Percentiles rank a stretch among this genome's conserved stretches.
phyloP scores from a whole-genome alignment of 2,888 invertebrate genomes.

The Nomada hirtipes region DNA sequence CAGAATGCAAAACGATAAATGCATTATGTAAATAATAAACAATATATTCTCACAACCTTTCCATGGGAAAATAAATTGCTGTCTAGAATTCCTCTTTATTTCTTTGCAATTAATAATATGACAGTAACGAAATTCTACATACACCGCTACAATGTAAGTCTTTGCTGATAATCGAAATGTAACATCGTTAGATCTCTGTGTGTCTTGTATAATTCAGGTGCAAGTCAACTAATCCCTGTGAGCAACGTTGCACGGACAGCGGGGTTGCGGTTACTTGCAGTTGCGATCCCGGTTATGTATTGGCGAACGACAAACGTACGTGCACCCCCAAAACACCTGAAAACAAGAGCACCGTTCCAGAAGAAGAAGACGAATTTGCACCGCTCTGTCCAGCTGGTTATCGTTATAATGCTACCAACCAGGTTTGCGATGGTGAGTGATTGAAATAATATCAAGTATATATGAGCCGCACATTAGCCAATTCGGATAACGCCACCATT shows the following conservation, averaged over 20 bases:
- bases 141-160: neutral
- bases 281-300: constrained; percentile 89
- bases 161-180: neutral
- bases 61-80: no score
- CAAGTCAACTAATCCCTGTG: constrained; percentile 88
- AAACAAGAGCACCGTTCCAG: constrained; percentile 18
- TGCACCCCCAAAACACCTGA: constrained; percentile 85
- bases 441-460: neutral
- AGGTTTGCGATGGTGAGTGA: constrained; percentile 82
- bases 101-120: no score
- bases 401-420: constrained; percentile 76
- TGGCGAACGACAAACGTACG: constrained; percentile 88
- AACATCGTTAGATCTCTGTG: neutral
- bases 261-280: constrained; percentile 89
- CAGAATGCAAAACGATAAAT: no score
- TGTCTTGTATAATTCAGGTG: constrained; percentile 84
- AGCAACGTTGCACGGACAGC: constrained; percentile 90
- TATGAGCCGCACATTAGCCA: no score
- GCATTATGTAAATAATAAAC: no score
- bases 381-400: constrained; percentile 79
- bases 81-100: no score
- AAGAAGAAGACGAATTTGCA: constrained; percentile 68
- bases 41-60: no score
- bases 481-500: no score
- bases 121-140: neutral